phyloP scores from a whole-genome alignment of 2,888 invertebrate species.

The Plebejus melissa region DNA sequence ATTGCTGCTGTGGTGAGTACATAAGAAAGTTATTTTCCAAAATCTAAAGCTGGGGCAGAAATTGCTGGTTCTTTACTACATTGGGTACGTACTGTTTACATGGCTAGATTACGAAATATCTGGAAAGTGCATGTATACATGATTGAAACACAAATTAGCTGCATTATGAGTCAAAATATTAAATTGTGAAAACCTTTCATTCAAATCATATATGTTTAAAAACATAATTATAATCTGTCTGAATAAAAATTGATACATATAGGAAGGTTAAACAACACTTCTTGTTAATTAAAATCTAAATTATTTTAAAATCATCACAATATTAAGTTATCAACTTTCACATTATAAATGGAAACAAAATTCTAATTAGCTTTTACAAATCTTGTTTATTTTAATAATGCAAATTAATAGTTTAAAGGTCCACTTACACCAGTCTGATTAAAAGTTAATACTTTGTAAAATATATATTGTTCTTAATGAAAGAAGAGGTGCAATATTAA shows the following conservation, averaged over 20 bases:
- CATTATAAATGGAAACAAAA: background rate
- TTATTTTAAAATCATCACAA: background rate
- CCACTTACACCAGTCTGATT: background rate
- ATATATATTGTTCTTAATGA: background rate
- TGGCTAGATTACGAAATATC: constrained; percentile 59
- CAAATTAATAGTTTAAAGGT: background rate
- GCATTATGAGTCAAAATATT: background rate
- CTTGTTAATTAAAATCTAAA: background rate
- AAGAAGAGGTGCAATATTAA: background rate
- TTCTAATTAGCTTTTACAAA: background rate
- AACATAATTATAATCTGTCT: background rate
- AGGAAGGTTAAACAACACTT: background rate
- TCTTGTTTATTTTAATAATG: background rate
- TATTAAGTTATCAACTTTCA: background rate
- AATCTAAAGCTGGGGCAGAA: constrained; percentile 65
- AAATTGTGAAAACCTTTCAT: background rate
- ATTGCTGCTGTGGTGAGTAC: constrained; percentile 77
- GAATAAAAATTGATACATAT: background rate
- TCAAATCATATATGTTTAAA: background rate
- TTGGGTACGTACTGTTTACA: constrained; percentile 75
- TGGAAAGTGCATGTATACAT: constrained; percentile 54
- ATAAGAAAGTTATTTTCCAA: constrained; percentile 67
- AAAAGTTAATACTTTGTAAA: background rate
- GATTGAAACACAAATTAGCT: constrained; percentile 25
- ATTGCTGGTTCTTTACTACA: constrained; percentile 69